Conservation (phyloP, 2,888 invertebrate genomes). For the Melangyna quadrimaculata region DNA sequence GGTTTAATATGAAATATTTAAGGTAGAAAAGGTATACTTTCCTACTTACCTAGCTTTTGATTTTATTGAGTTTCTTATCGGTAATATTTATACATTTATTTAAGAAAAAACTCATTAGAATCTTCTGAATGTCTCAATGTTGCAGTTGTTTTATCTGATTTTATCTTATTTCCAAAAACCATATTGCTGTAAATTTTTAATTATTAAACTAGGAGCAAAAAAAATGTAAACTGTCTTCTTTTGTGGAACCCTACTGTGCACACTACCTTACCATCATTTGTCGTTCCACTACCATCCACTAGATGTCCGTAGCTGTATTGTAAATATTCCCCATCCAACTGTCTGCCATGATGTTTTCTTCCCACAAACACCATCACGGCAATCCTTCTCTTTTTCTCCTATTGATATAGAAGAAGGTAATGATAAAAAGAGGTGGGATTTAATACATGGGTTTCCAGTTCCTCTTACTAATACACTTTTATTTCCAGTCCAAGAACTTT, state of each 20-base stretch:
- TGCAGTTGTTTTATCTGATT: no score
- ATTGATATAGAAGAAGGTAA: neutral
- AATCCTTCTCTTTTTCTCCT: conserved; percentile 15
- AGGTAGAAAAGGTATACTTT: no score
- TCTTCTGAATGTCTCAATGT: no score
- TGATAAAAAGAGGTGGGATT: conserved; percentile 45
- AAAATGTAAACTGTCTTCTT: neutral
- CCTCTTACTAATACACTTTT: conserved; percentile 14
- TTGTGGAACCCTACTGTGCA: conserved; percentile 30
- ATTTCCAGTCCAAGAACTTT: conserved; percentile 27
- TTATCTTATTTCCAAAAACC: no score
- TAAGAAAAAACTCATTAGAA: no score
- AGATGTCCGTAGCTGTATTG: conserved; percentile 53
- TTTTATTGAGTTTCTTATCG: no score
- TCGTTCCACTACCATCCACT: conserved; percentile 17
- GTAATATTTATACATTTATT: no score
- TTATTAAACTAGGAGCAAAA: no score
- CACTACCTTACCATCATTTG: conserved; percentile 48
- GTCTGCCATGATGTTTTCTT: conserved; percentile 2
- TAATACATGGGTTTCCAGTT: conserved; percentile 39
- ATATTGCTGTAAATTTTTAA: no score
- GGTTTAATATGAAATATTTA: no score
- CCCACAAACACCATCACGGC: neutral
- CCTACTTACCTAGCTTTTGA: no score
- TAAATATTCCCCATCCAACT: neutral